Percentiles rank a stretch among this genome's conserved stretches.
Evolutionary conservation across 2,888 invertebrate genomes (phyloP).

Genomic region (Thymelicus lineola): DNA sequence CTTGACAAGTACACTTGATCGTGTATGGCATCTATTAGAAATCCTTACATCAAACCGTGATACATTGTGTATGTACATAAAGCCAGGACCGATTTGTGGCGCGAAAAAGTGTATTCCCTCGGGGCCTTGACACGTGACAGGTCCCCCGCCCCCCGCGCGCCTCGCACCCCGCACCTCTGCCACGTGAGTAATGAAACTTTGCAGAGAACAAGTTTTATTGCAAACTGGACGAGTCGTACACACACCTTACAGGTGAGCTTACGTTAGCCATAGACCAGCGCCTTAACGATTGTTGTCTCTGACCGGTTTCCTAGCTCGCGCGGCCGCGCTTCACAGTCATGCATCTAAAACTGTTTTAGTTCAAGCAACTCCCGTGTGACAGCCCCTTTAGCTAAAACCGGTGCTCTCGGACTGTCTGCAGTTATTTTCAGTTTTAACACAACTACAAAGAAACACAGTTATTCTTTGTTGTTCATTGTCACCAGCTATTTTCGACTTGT

Average conservation of each 20-base stretch:
- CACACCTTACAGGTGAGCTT: too few relatives aligned
- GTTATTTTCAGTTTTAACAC: slow-evolving; percentile 10
- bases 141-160: slow-evolving; percentile 5
- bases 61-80: neutral
- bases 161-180: neutral
- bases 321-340: neutral
- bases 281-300: neutral
- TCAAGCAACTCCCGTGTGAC: slow-evolving; percentile 24
- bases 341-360: slow-evolving; percentile 11
- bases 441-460: neutral
- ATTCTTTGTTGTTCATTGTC: neutral
- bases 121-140: slow-evolving; percentile 21
- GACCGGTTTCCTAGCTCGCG: neutral
- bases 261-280: too few relatives aligned
- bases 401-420: slow-evolving; percentile 10
- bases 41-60: neutral
- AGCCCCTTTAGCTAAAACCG: slow-evolving; percentile 8
- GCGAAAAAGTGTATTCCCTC: neutral
- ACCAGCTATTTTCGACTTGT: neutral
- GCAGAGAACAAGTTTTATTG: neutral
- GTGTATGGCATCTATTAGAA: neutral
- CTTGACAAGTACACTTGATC: too few relatives aligned
- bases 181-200: neutral
- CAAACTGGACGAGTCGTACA: too few relatives aligned
- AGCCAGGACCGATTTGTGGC: neutral